Evolutionary conservation across 35 echinoderm and acorn worm genomes (phyloP), one percentile per base, ranked within the genome.

Genomic region (Lytechinus variegatus): DNA sequence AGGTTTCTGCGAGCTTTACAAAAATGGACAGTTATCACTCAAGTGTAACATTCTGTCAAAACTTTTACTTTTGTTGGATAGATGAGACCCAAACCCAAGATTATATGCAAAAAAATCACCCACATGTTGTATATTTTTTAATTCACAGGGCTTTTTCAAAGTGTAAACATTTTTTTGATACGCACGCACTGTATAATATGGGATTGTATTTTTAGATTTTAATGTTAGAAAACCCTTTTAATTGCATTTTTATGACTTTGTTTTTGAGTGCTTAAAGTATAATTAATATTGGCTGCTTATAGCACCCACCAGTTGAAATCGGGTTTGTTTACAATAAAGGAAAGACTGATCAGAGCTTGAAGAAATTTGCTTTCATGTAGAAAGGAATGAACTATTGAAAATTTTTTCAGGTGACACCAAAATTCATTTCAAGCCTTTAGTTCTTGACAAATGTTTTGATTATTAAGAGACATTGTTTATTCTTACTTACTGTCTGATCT

Each of bases 181-280:
- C n/a, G n/a, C n/a, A n/a, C n/a, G n/a, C n/a, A n/a, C n/a, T n/a
- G 33, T 44, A 44, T 44, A 44, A 44, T 44, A 44, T 44, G 2
- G 33, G 33, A 44, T n/a, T n/a, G n/a, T 44, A 44, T 44, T 44
- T 44, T 44, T 44, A 21, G 16, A 79, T 79, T 79, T 79, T 79
- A n/a, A 79, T 24, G 66, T 16, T 58, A 79, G 66, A 79, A 7
- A 24, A 8, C 66, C 66, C n/a, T 16, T 24, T 79, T 79, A 4
- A 24, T 79, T 79, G 66, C 66, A 79, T 79, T 79, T 79, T 79
- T 79, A 79, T 79, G 66, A 79, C 66, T 79, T 79, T 79, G 66
- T 79, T 79, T 79, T 16, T 79, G 5, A 24, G 66, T 24, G 14
- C 24, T 79, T 79, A 79, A 24, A 79, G 66, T n/a, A 4, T 79